These are phyloP conservation scores for Drosophila picticornis DNA, from an alignment of 2,888 invertebrate species.

Conservation along the genomic window DNA sequence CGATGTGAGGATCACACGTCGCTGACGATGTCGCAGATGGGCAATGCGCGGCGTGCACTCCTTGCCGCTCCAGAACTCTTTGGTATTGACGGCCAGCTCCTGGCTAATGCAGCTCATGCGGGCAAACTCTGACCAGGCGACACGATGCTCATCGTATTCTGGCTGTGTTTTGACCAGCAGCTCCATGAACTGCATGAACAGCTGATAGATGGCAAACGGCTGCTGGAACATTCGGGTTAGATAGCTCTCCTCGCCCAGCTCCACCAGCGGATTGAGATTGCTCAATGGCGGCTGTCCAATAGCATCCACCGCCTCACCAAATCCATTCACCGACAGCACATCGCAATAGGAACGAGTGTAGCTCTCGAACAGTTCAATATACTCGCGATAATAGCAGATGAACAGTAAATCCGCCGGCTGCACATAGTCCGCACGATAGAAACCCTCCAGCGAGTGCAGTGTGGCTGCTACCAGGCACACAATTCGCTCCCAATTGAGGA, in stretches of 20 bases:
- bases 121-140: conserved; percentile 80
- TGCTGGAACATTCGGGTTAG: conserved; percentile 79
- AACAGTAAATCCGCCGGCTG: conserved; percentile 89
- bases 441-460: conserved; percentile 89
- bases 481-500: conserved; percentile 89
- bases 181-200: conserved; percentile 81
- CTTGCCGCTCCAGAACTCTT: conserved; percentile 84
- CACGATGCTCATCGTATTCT: conserved; percentile 78
- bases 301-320: conserved; percentile 88
- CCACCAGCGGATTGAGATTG: conserved; percentile 52
- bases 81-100: conserved; percentile 83
- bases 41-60: conserved; percentile 83
- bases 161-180: conserved; percentile 69
- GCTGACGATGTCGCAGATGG: conserved; percentile 87
- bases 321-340: conserved; percentile 90
- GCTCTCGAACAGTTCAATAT: conserved; percentile 89
- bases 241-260: conserved; percentile 68
- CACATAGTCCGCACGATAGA: conserved; percentile 88
- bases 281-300: conserved; percentile 83
- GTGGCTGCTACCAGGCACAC: conserved; percentile 89
- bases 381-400: conserved; percentile 90
- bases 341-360: conserved; percentile 91
- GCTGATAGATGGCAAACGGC: conserved; percentile 82
- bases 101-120: conserved; percentile 81
- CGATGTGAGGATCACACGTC: conserved; percentile 93